phyloP scores from a whole-genome alignment of 2,797 vertebrate genomes.

The Sebastes oblongus region DNA sequence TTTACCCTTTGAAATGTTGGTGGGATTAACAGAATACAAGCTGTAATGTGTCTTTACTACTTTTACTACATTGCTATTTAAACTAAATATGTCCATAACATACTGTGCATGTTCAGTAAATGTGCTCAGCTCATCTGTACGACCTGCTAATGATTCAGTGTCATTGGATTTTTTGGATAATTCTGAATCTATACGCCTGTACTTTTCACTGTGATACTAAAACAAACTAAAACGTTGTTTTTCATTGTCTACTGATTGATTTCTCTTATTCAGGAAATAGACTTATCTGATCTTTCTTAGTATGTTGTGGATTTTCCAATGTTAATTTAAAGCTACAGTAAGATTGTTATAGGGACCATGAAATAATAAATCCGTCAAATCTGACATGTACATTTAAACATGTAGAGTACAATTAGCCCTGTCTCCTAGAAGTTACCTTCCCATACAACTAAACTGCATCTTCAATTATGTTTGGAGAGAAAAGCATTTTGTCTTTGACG shows the following conservation, averaged over 20 bases:
- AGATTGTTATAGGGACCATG: slow-evolving; percentile 7
- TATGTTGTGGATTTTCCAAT: slow-evolving; percentile 12
- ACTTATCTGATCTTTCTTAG: background rate
- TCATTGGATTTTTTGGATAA: background rate
- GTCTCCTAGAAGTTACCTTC: background rate
- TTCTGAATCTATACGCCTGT: background rate
- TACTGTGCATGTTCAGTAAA: slow-evolving; percentile 37
- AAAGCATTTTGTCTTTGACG: background rate
- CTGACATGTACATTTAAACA: slow-evolving; percentile 1
- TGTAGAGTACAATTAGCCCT: background rate
- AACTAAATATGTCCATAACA: slow-evolving; percentile 1
- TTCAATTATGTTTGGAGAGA: background rate
- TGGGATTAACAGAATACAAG: slow-evolving; percentile 1
- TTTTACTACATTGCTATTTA: slow-evolving; percentile 14
- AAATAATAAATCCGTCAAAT: slow-evolving; percentile 37
- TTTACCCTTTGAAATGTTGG: slow-evolving; percentile 32
- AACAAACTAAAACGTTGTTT: background rate
- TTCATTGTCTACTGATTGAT: background rate
- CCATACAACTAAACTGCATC: background rate
- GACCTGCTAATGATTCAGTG: background rate
- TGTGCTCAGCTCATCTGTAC: slow-evolving; percentile 5
- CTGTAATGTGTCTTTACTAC: slow-evolving; percentile 11
- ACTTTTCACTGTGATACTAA: slow-evolving; percentile 33
- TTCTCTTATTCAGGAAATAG: background rate
- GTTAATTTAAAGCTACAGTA: slow-evolving; percentile 3